These are phyloP conservation scores for Dufourea novaeangliae DNA, from an alignment of 1,140 invertebrate species.

Conservation along the genomic window DNA sequence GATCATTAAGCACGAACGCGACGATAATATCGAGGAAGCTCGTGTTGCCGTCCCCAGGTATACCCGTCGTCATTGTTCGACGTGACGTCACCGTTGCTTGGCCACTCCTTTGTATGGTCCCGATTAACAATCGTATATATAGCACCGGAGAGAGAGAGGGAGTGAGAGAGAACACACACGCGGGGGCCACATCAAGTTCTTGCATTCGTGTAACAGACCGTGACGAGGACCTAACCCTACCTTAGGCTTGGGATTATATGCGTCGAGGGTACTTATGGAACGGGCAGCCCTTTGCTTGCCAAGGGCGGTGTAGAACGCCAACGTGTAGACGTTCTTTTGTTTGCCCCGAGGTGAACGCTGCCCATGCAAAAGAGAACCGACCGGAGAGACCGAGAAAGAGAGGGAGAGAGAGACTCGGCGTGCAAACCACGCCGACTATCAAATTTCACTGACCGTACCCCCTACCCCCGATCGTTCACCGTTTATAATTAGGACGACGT, in stretches of 20 bases:
- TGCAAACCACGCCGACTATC: constrained; percentile 63
- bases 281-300: constrained; percentile 67
- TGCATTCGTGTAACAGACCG: constrained; percentile 18
- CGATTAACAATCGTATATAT: constrained; percentile 46
- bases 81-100: constrained; percentile 45
- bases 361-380: constrained; percentile 51
- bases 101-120: constrained; percentile 49
- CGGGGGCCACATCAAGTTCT: constrained; percentile 33
- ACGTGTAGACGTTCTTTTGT: constrained; percentile 66
- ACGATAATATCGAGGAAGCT: constrained; percentile 33
- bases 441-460: constrained; percentile 61
- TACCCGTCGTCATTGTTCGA: constrained; percentile 35
- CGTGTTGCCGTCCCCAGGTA: constrained; percentile 12
- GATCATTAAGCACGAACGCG: constrained; percentile 12
- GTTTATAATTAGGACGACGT: constrained; percentile 23
- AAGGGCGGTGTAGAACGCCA: constrained; percentile 62
- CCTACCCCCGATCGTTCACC: constrained; percentile 28
- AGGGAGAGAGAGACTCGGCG: constrained; percentile 20
- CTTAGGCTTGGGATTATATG: constrained; percentile 49
- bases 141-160: too few relatives aligned
- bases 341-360: constrained; percentile 52
- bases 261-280: constrained; percentile 41
- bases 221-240: constrained; percentile 35
- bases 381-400: not conserved
- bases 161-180: not conserved